Evolutionary conservation across 2,888 invertebrate genomes (phyloP), one percentile per base, ranked within the genome.

Genomic region (Drosophila neutralis): DNA sequence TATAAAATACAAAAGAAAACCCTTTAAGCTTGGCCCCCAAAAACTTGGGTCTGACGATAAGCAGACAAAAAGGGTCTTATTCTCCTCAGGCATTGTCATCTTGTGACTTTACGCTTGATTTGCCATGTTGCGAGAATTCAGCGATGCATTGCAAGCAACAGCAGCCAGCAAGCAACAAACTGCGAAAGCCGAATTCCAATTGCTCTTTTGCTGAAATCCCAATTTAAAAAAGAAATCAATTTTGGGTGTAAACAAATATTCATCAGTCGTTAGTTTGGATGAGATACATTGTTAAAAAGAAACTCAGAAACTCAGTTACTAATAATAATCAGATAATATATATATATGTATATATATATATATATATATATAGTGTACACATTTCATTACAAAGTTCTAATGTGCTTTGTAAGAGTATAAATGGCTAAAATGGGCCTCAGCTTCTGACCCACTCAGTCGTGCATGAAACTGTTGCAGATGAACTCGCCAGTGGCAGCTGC

Each of bases 51-150:
- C 35, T 40, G 42, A 54, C 33, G 74, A 64, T 69, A 75, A 75
- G 64, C 62, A 74, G 74, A 40, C 60, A 59, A 69, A 78, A 73
- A 63, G 52, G 42, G 61, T 62, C 56, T 52, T 38, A 24, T 54
- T 38, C 33, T 21, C n/a, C 45, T 29, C 21, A 42, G 65, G 62
- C 68, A 73, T 80, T 82, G 80, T 77, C 80, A 63, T 53, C 15
- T 31, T 74, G 87, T 61, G 77, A 87, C 82, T 87, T 89, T 54
- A 73, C 85, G 87, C 84, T 77, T 85, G 89, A 85, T 89, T 85
- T 89, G 87, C 69, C 24, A 42, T 56, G 53, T 31, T 40, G 57
- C 45, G 18, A 63, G 63, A 52, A 57, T 36, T 13, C 89, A 87
- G 53, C 84, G 87, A 89, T 89, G 84, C 84, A 84, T 72, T 68